Base-by-base conservation (phyloP, 2,888 invertebrate genomes). In the Scotopteryx bipunctaria region DNA sequence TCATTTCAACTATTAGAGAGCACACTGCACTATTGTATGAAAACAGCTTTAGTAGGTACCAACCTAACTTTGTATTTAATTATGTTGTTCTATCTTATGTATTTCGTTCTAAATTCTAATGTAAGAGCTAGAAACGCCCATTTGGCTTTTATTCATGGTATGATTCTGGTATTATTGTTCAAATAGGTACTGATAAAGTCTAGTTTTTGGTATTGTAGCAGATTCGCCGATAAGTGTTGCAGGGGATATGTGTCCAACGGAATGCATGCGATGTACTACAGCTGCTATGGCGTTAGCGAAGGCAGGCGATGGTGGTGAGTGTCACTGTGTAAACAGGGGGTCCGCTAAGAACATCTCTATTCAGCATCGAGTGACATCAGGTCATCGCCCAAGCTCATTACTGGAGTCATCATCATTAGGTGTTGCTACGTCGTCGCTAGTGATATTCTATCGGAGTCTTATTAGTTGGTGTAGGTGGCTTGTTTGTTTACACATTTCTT, bases 231-330 rank as follows among this genome's bases (percentile, higher is more conserved):
- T 71, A 72, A 76, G 76, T 78, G 76, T 83, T 74, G 66, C 79
- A 76, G 81, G 75, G 61, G 76, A 73, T 55, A 71, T 75, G 69
- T 85, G 83, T 63, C 64, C 66, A 47, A 70, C 68, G 48, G 76
- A 78, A 72, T 89, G 89, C 80, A 88, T 81, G 73, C 76, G 85
- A 61, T 90, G 90, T 69, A 79, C 78, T 29, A 82, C 82, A 41
- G 81, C 82, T 32, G 83, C 83, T 31, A 71, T 90, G 54, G 81
- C 79, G 43, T 78, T 76, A 60, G 84, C 84, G 51, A 77, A 68
- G 64, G 73, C 71, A 59, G 76, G 83, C 67, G 73, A 73, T 71
- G 66, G 73, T 65, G 89, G 90, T 90, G 87, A 89, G 90, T 89
- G 61, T 54, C 48, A 55, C 55, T 27, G 62, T 47, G 45, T 52